Evolutionary conservation across 2,113 vertebrate species (phyloP), one percentile per base, ranked within the genome.

Genomic region (Thamnophis sirtalis): DNA sequence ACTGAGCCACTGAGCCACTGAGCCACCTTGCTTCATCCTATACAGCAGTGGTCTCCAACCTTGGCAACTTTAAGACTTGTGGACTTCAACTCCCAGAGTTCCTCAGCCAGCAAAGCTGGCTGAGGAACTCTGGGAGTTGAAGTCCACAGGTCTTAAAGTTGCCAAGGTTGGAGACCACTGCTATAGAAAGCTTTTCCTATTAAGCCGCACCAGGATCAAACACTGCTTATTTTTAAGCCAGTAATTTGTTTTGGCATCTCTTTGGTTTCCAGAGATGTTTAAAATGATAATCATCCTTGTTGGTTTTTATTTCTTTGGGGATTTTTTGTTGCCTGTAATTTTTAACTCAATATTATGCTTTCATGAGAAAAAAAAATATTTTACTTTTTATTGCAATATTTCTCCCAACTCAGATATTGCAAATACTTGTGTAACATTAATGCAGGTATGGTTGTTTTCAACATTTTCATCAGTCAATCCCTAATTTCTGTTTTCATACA

Each of bases 401-500:
- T 90, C 92, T 21, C 1, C 33, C 38, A 48, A 4, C 87, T 91
- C 19, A 73, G 33, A 63, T 9, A 9, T 13, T 68, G 58, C 33
- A 92, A 87, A 10, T 87, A 24, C 9, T 49, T 80, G 17, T 28
- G 43, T 68, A 21, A 19, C 56, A 56, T 80, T n/a, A 80, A 84
- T 55, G 7, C 73, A 58, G 49, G 38, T 92, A 19, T 4, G 0
- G 13, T 28, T 87, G 9, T 87, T 91, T 87, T 43, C 73, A 58
- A 58, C 2, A 60, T 48, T n/a, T 86, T 88, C n/a, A 17, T 91
- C 9, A 10, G 3, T 85, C 2, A 9, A 63, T 56, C 93, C 63
- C 5, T 92, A 90, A 93, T 92, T 21, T 80, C 2, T 15, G 13
- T 60, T 63, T 95, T 24, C 95, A 68, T 55, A 94, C 97, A 99